A percentile compares a stretch with the other conserved stretches of the same genome.
phyloP scores from a whole-genome alignment of 2,113 vertebrate species.

The Catharus bicknelli region DNA sequence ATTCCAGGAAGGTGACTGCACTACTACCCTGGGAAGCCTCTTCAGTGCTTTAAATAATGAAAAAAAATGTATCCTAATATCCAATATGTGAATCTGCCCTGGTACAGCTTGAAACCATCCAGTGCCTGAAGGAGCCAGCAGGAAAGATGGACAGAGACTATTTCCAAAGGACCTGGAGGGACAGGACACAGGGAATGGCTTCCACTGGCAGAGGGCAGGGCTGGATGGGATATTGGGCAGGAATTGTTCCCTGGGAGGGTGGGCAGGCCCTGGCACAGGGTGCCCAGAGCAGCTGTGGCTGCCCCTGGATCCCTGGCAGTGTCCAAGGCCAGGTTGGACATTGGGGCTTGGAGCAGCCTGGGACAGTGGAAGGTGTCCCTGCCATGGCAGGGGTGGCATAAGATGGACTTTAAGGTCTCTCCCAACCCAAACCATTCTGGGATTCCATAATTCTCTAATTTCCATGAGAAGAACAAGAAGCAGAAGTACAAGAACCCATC shows the following conservation, averaged over 20 bases:
- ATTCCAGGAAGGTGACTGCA: background rate
- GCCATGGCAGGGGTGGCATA: background rate
- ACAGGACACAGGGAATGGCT: background rate
- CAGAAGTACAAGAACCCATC: background rate
- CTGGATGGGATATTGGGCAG: background rate
- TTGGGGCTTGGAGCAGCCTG: background rate
- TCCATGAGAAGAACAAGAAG: background rate
- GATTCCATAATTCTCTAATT: background rate
- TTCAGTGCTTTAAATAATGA: background rate
- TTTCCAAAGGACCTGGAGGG: background rate
- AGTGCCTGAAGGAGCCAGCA: background rate
- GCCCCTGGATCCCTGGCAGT: background rate
- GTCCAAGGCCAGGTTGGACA: background rate
- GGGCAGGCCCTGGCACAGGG: background rate
- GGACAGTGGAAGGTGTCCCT: background rate
- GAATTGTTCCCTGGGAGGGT: background rate
- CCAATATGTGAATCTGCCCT: background rate
- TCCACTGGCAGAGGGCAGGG: background rate
- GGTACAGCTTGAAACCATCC: background rate
- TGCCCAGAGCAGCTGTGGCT: background rate
- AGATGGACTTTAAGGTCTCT: rapidly evolving
- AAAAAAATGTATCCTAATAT: too few species aligned
- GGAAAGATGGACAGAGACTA: background rate
- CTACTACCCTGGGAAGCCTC: background rate
- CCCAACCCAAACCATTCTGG: background rate